phyloP scores from a whole-genome alignment of 2,888 invertebrate species.

The Drosophila multiciliata region DNA sequence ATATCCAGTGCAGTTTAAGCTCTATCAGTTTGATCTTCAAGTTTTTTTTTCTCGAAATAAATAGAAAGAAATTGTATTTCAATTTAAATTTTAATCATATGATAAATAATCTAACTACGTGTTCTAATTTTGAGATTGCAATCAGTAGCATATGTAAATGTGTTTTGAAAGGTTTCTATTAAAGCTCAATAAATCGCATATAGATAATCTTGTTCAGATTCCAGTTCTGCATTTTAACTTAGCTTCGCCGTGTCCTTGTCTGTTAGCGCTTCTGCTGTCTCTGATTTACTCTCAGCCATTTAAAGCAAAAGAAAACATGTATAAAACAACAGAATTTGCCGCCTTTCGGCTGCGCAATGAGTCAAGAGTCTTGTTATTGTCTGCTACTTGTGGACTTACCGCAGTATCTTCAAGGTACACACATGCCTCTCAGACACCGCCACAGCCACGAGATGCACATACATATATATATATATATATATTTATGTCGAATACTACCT shows the following conservation, averaged over 20 bases:
- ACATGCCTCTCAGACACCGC: constrained; percentile 22
- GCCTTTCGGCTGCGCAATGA: constrained; percentile 3
- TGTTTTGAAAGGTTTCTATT: background rate
- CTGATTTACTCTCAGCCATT: constrained; percentile 27
- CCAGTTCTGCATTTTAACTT: constrained; percentile 10
- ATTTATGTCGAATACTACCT: background rate
- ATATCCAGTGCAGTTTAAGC: background rate
- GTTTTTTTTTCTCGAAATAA: background rate
- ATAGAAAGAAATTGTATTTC: background rate
- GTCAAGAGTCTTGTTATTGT: constrained; percentile 35
- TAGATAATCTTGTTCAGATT: background rate
- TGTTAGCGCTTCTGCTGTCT: background rate
- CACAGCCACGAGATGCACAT: background rate
- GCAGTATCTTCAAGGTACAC: constrained; percentile 46
- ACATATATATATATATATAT: background rate
- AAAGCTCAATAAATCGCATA: background rate
- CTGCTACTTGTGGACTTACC: constrained; percentile 64
- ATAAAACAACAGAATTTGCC: constrained; percentile 3
- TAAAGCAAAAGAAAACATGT: constrained; percentile 16
- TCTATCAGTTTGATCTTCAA: background rate
- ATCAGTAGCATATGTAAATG: background rate
- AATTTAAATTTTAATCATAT: background rate
- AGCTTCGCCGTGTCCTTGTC: background rate
- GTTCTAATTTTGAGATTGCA: background rate
- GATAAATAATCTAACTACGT: background rate